Base-by-base conservation (phyloP, 2,113 vertebrate genomes). In the Brachyistius frenatus region DNA sequence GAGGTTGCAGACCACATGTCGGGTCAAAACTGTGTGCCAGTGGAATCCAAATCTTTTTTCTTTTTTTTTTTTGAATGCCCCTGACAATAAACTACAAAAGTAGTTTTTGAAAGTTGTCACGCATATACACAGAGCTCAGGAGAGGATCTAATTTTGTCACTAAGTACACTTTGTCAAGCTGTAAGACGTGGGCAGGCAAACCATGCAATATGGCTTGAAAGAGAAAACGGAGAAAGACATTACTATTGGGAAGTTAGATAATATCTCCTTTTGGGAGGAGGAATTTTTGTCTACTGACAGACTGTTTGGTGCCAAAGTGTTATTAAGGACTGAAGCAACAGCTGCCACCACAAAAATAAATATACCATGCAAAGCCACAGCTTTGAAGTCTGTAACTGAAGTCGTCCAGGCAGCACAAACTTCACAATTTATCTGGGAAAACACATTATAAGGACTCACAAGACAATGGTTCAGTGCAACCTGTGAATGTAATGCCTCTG, bases 261-360 rank as follows among this genome's bases (percentile, higher is more conserved):
- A 85, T 57, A 66, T 32, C 11, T 69, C 7, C 57, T 63, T 66
- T 58, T 3, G 13, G 55, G 31, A 15, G 64, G 47, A 66, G 8
- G 10, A 32, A 30, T 80, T 64, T 55, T 54, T 73, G 32, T 65
- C 16, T 23, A 5, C 33, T 82, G 85, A 69, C 78, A 87, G 85
- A 81, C 60, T 73, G 87, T 75, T 41, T 76, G 80, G 76, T 90
- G 92, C 75, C 78, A 77, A 78, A 49, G 71, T 81, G 83, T 65
- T 58, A 79, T 76, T 73, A 80, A 76, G 71, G 49, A 79, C 50
- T 76, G 44, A 81, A 88, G 88, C 90, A 93, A 91, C 88, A 96
- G 86, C 73, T 94, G 87, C 73, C 41, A 32, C 69, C 83, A 86
- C 74, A 78, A 82, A 91, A 93, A 90, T 70, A 92, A 91, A 82